Evolutionary conservation across 92 coral and sea anemone species (phyloP), one percentile per base, ranked within the genome.

Genomic region (Nematostella vectensis): DNA sequence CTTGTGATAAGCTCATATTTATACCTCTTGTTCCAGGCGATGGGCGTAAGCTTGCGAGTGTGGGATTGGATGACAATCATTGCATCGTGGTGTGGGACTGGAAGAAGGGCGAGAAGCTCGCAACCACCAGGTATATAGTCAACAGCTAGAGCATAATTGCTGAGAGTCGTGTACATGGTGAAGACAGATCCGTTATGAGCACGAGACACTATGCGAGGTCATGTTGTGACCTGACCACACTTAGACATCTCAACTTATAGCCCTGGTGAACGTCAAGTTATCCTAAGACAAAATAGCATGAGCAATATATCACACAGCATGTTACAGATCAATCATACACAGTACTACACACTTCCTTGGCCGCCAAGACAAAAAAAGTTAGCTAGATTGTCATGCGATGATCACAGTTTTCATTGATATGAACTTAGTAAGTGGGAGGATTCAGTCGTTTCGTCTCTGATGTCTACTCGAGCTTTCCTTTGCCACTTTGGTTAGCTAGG

Each of bases 41-140:
- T 68, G 97, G 97, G 25, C 89, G 80, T 67, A 89, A 89, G 59
- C 76, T 89, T 23, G 97, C 97, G 17, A 85, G 95, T 55, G 95
- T 89, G 21, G 97, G 97, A 1, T 70, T 89, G 65, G 97, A 89
- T 63, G 88, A 89, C 36, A 87, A 89, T 42, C 97, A 89, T 50
- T 73, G 72, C 49, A 89, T 89, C 65, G 88, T 89, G 17, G 95
- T 89, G 12, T 89, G 97, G 97, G 97, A 89, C 61, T 89, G 97
- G 97, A 89, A 65, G 47, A 88, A 83, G 69, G 97, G 97, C 27
- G 97, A 89, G 61, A 89, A 85, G 56, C 78, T 89, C 18, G 97
- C 97, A 2, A 85, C 91, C 16, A 89, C 97, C 19, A 89, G 97
- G 97, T 89, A 59, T 6, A 10, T 45, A 45, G 23, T 6, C 18